phyloP scores from a whole-genome alignment of 2,113 vertebrate genomes.

The Petaurus breviceps region DNA sequence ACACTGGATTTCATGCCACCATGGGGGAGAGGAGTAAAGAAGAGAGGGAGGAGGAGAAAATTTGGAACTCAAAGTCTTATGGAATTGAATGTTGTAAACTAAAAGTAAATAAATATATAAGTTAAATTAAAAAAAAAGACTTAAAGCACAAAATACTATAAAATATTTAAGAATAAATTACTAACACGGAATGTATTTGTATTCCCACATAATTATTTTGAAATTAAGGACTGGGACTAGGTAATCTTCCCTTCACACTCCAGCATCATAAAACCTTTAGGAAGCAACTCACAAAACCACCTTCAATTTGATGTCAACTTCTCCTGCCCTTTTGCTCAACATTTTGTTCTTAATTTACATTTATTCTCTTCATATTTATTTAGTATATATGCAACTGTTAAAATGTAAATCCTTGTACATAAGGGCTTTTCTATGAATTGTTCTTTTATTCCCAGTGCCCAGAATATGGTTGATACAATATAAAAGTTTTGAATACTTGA shows the following conservation, averaged over 20 bases:
- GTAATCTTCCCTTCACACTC: background rate
- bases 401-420: background rate
- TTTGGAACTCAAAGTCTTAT: no score
- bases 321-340: background rate
- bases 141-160: background rate
- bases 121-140: background rate
- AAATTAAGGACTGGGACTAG: background rate
- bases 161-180: background rate
- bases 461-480: background rate
- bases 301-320: background rate
- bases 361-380: background rate
- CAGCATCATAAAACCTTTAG: background rate
- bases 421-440: background rate
- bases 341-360: background rate
- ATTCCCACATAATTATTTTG: background rate
- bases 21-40: no score
- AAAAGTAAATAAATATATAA: no score
- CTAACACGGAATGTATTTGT: background rate
- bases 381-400: background rate
- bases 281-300: background rate
- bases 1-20: no score
- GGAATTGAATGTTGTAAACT: no score
- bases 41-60: no score
- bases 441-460: background rate
- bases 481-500: background rate